Evolutionary conservation across 92 coral and sea anemone genomes (phyloP).

Genomic region (Parazoanthus darwini): DNA sequence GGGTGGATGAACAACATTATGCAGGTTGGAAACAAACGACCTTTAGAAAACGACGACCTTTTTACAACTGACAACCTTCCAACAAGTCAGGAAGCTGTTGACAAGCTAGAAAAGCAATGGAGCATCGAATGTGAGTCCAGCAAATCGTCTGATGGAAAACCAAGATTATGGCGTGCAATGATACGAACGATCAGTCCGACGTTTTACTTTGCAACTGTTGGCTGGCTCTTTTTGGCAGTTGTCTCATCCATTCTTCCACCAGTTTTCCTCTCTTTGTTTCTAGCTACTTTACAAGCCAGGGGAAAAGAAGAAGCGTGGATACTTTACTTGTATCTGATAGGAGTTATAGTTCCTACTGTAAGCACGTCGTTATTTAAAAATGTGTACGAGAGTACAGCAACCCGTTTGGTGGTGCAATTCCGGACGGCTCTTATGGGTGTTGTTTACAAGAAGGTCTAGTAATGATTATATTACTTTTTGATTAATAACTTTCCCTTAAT

Average conservation of each 20-base stretch:
- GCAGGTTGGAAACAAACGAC: background rate
- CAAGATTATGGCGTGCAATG: constrained; percentile 19
- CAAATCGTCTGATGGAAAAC: background rate
- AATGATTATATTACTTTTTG: background rate
- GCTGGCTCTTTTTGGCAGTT: background rate
- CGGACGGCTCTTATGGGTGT: constrained; percentile 7
- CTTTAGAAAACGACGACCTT: constrained; percentile 5
- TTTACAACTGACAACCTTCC: background rate
- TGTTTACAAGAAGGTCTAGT: constrained; percentile 6
- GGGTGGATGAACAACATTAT: constrained; percentile 9
- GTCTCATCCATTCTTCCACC: background rate
- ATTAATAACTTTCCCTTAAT: background rate
- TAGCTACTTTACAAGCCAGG: background rate
- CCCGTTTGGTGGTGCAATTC: background rate
- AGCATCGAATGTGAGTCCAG: background rate
- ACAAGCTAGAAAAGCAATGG: constrained; percentile 3
- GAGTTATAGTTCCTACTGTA: background rate
- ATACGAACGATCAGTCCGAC: background rate
- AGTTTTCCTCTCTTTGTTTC: background rate
- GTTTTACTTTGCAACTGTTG: background rate
- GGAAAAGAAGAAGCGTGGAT: constrained; percentile 1
- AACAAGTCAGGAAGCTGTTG: background rate
- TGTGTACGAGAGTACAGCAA: background rate
- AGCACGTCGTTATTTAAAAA: background rate
- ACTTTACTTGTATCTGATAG: background rate